Base-by-base conservation (phyloP, 2,888 invertebrate genomes). In the Xestia rhomboidea region DNA sequence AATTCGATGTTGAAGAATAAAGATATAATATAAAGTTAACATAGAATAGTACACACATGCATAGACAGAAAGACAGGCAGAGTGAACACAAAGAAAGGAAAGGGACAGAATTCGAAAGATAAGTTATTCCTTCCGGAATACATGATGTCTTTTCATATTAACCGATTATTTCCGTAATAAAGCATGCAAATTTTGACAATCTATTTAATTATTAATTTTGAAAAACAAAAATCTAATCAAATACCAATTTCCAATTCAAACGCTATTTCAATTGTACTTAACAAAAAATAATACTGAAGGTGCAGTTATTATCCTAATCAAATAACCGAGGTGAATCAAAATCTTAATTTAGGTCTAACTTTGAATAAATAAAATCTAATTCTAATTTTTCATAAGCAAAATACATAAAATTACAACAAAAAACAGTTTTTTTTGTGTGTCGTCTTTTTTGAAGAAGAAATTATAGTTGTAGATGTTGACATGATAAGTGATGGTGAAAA, bases 361-460 rank as follows among this genome's bases (percentile, higher is more conserved):
- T 77, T 75, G 10, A 77, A 73, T 64, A 73, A 71, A 74, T 63
- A 64, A 79, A 74, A 70, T 79, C 88, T 89, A 86, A 68, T 49
- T 77, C 88, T 87, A 89, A 72, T 72, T 73, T 73, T 51, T 82
- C 76, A 84, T 77, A 86, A 87, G 89, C 83, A 68, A 83, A 71
- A 77, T 30, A 66, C 44, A 60, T 75, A 70, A 72, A 71, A 79
- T 73, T 66, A 78, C 34, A 76, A 57, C 27, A 57, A 27, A 77
- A 77, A 63, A 44, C 24, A 34, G 73, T 81, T 71, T 78, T 78
- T 44, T 73, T 7, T 64, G 82, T 88, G 88, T 88, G 71, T 81
- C 41, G 57, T 76, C 30, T 63, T 51, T 66, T 71, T 73, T 76
- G 69, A 71, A 73, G 63, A 84, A 76, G 72, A 79, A 72, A 51